These are phyloP conservation scores for Saxidomus purpurata DNA, from an alignment of 1,140 invertebrate species.

Conservation along the genomic window DNA sequence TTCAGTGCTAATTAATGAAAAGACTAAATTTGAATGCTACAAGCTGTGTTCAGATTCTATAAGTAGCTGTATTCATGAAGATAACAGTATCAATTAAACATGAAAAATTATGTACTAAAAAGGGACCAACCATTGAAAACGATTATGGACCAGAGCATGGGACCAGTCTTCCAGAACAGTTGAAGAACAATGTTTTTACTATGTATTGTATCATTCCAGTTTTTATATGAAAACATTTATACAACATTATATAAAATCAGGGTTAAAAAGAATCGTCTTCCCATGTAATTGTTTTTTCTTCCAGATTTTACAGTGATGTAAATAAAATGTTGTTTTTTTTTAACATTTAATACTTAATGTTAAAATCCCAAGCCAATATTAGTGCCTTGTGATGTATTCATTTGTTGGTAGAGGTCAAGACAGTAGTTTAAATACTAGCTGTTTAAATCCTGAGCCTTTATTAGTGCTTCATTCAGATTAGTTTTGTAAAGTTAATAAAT, in stretches of 20 bases:
- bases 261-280: neutral
- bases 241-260: neutral
- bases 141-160: neutral
- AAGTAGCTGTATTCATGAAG: too few species aligned
- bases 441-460: too few species aligned
- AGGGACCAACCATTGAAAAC: neutral
- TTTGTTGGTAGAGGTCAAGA: too few species aligned
- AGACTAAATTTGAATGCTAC: neutral
- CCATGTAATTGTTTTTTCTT: neutral
- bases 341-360: neutral
- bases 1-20: neutral
- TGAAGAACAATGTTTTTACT: neutral
- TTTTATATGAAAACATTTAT: neutral
- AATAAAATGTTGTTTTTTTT: constrained; percentile 9
- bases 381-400: neutral
- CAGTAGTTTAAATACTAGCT: too few species aligned
- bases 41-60: neutral
- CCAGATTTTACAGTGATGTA: neutral
- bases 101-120: too few species aligned
- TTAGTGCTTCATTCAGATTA: too few species aligned
- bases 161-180: neutral
- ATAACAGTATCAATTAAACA: too few species aligned
- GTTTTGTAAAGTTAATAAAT: too few species aligned
- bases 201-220: constrained; percentile 4
- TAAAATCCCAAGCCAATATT: constrained; percentile 2